A percentile compares a stretch with the other conserved stretches of the same genome.
Conservation (phyloP, 2,113 vertebrate genomes). For the Lepus americanus region DNA sequence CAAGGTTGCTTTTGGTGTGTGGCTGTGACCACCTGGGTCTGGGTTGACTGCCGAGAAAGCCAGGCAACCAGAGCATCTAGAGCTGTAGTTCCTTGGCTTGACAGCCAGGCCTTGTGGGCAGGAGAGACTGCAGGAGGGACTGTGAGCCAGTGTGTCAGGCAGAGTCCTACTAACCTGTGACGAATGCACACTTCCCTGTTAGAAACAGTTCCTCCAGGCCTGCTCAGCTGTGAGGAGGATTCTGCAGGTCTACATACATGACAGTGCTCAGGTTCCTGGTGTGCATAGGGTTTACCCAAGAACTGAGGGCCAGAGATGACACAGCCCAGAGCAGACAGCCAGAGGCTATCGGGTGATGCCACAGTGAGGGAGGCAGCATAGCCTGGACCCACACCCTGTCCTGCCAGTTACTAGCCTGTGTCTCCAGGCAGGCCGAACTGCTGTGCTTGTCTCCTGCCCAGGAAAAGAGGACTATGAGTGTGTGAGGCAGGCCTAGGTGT, state of each 20-base stretch:
- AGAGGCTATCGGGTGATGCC: rapidly evolving
- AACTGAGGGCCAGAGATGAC: too few relatives aligned
- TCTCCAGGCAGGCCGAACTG: too few relatives aligned
- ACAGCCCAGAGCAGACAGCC: not conserved
- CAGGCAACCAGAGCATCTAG: too few relatives aligned
- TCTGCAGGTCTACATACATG: too few relatives aligned
- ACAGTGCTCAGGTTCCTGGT: not conserved
- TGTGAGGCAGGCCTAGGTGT: too few relatives aligned
- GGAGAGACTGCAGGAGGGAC: not conserved
- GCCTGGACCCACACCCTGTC: rapidly evolving
- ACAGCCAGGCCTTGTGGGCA: too few relatives aligned
- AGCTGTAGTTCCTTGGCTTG: too few relatives aligned
- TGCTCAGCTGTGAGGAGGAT: not conserved
- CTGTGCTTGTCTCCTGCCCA: not conserved
- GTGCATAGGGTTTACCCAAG: too few relatives aligned
- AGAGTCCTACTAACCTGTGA: not conserved
- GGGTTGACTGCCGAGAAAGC: not conserved
- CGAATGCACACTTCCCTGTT: too few relatives aligned
- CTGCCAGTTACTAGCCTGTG: too few relatives aligned
- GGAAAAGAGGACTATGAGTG: rapidly evolving
- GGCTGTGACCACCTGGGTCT: not conserved
- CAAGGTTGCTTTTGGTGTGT: not conserved
- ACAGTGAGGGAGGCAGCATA: rapidly evolving
- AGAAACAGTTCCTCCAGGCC: too few relatives aligned
- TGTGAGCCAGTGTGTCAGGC: not conserved